phyloP scores from a whole-genome alignment of 2,888 invertebrate genomes.

The Trichacis sp. region DNA sequence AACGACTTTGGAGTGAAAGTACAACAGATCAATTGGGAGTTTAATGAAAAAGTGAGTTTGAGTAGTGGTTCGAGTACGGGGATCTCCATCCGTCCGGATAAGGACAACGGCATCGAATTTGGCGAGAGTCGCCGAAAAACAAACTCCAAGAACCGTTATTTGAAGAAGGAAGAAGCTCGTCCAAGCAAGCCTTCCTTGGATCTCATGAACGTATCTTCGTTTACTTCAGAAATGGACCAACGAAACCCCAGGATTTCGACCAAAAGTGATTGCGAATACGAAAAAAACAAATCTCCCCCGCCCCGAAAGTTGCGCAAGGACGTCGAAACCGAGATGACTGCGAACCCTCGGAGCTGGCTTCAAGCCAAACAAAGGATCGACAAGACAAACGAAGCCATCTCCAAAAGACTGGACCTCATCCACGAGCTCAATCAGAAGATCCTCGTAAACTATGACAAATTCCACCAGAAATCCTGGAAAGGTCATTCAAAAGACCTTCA shows the following conservation, averaged over 20 bases:
- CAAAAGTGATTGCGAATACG: constrained; percentile 56
- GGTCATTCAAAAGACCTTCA: constrained; percentile 34
- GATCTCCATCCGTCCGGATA: constrained; percentile 53
- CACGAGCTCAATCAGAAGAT: constrained; percentile 65
- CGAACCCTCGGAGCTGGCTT: constrained; percentile 47
- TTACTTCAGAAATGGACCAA: constrained; percentile 25
- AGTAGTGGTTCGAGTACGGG: constrained; percentile 62
- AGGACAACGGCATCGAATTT: constrained; percentile 50
- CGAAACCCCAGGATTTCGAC: constrained; percentile 24
- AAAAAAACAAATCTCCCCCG: constrained; percentile 10
- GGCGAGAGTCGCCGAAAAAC: constrained; percentile 44
- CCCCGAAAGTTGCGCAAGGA: constrained; percentile 1
- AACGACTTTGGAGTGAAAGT: constrained; percentile 20
- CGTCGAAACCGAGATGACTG: constrained; percentile 9
- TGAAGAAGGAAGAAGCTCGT: not conserved
- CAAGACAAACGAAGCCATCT: constrained; percentile 61
- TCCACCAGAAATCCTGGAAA: constrained; percentile 58
- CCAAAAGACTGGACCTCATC: constrained; percentile 61
- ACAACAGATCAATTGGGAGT: constrained; percentile 61
- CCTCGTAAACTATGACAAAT: constrained; percentile 60
- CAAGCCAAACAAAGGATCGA: constrained; percentile 53
- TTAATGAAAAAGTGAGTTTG: constrained; percentile 65
- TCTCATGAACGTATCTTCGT: constrained; percentile 58
- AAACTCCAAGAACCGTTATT: constrained; percentile 9
- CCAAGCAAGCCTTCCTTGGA: constrained; percentile 38